Evolutionary conservation across 2,797 vertebrate genomes (phyloP), one percentile per base, ranked within the genome.

Genomic region (Thaleichthys pacificus): DNA sequence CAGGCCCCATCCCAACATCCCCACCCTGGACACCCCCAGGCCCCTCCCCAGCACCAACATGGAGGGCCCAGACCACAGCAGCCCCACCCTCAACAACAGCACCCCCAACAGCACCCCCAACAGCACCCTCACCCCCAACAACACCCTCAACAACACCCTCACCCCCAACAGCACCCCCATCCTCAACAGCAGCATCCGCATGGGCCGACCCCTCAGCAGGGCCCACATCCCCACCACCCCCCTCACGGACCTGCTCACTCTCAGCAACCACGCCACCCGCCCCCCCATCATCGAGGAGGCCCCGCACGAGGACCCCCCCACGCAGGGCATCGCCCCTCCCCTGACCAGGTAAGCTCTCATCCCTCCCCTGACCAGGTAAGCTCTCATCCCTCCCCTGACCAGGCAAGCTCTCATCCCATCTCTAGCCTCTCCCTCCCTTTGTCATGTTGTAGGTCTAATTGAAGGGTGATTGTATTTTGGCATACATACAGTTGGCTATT

Each of bases 291-390:
- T 77, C 91, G 92, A 12, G 92, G 91, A 63, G 92, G 90, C n/a
- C 89, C 91, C 0, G 79, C 83, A 61, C 82, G 92, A 72, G 95
- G 92, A 80, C 90, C 91, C 9, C 91, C 89, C 5, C 92, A 92
- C 51, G 80, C 89, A 49, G 97, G 97, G 86, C 97, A 98, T 89
- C 95, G 96, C 82, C 96, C 96, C 63, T 91, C 96, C 88, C 96
- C 94, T 47, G 97, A 99, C 87, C 97, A 97, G 96, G 97, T 97
- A 61, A 91, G 93, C 67, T 67, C 30, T 89, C 95, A 96, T 81
- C 96, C 96, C 64, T 91, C 96, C 89, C 96, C 94, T 42, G 97
- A 99, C 87, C 97, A 97, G 96, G 97, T 97, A 61, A 91, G 93
- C 68, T 66, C 28, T 89, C 95, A 96, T 81, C 96, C 96, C 64